Evolutionary conservation across 2,797 vertebrate species (phyloP), one percentile per base, ranked within the genome.

Genomic region (Gobio occitaniae): DNA sequence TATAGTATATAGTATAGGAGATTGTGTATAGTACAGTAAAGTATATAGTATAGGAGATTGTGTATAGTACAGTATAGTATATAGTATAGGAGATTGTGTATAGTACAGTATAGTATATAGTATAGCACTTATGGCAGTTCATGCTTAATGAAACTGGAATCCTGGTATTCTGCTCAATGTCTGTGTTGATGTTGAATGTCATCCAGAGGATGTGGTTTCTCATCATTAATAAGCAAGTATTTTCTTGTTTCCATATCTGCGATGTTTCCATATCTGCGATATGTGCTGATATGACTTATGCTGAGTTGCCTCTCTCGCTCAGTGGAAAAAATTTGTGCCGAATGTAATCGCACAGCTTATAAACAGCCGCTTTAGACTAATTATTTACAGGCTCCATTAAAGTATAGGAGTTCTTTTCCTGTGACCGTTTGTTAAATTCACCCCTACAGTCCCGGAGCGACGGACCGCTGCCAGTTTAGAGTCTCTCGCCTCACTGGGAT

Each of bases 361-460:
- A 93, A 94, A 95, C 91, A 92, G 82, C 70, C 86, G 83, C 25
- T 78, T 92, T 89, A 88, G 89, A 88, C 65, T 80, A 61, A 88
- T 94, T 92, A 91, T 93, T 94, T 92, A 90, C 89, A 91, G 88
- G 88, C 56, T 87, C 86, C 88, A 88, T 94, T 94, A 90, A 94
- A 91, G 89, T 87, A 92, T 89, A 90, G 91, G 89, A 90, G 91
- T 80, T 85, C 70, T 89, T 90, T 94, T 94, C 92, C 92, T 94
- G 92, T 91, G 86, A 88, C 84, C 81, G 41, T 52, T 69, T 16
- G 36, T 70, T 41, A 84, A 71, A 76, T 76, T 77, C 66, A 87
- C 52, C 63, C 47, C 19, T 65, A 47, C 25, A 52, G 36, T 84
- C 75, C 77, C 38, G 61, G 82, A 78, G 52, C 2, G 12, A 25